Evolutionary conservation across 2,888 invertebrate genomes (phyloP), one percentile per base, ranked within the genome.

Genomic region (Capitulum mitella): DNA sequence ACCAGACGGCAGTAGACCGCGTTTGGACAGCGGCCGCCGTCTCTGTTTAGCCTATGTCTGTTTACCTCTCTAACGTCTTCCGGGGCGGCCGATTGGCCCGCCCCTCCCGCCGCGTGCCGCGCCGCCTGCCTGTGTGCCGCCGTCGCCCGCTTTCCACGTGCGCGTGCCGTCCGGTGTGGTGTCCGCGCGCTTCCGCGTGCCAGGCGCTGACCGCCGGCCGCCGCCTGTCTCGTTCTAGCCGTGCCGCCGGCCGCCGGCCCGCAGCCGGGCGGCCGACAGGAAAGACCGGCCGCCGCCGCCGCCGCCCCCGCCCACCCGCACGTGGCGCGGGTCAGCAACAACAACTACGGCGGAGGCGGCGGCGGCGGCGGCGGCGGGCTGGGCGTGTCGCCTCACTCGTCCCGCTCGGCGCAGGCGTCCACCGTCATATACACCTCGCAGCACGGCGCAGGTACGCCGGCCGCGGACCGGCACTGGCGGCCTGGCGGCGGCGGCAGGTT

Each of bases 361-460:
- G 64, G 64, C 34, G 64, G 64, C 34, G 34, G 34, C 22, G 75
- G 70, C 29, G 75, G 77, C 32, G 74, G 34, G 46, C 32, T 61
- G 12, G 58, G 92, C 81, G 89, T 88, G 77, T 88, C 90, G 80
- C 91, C 92, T 0, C 92, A 92, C 84, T 91, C 93, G 8, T 90
- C 91, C 80, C 88, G 93, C 83, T 2, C 34, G 1, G 12, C 26
- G 16, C 91, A 92, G 83, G 92, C 92, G 6, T 92, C 93, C 78
- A 94, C 93, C 34, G 89, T 95, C 82, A 93, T 95, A 84, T 95
- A 94, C 86, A 93, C 93, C 83, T 92, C 92, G 75, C 91, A 92
- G 85, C 89, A 89, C 84, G 90, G 90, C 82, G 89, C 89, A 85
- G 91, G 91, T 87, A 88, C n/a, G n/a, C n/a, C n/a, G n/a, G n/a